Percentiles rank a stretch among this genome's conserved stretches.
Conservation (phyloP, 2,113 vertebrate genomes). For the Morphnarchus princeps region DNA sequence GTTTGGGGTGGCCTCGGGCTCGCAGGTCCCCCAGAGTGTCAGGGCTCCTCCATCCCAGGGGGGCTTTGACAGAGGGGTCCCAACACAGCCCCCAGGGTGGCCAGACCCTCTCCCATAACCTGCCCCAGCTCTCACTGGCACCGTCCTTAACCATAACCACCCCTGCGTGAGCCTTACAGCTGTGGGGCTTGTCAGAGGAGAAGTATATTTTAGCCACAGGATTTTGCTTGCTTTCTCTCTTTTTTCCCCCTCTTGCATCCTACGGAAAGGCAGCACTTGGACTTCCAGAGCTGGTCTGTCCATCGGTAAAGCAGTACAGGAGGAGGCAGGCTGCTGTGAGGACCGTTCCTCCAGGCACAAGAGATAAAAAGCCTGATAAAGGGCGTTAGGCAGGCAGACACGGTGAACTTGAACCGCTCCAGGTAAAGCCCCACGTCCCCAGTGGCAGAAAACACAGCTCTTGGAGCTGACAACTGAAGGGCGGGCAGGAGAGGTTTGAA, state of each 20-base stretch:
- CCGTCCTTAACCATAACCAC: not conserved
- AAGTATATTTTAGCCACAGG: not conserved
- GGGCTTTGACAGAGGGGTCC: not conserved
- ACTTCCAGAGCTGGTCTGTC: no score
- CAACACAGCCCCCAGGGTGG: fast-evolving
- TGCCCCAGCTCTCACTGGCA: not conserved
- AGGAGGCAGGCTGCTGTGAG: not conserved
- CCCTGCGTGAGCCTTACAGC: not conserved
- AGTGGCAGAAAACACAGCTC: not conserved
- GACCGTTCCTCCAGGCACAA: not conserved
- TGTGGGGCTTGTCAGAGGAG: not conserved
- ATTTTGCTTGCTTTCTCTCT: not conserved
- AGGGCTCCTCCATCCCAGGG: not conserved
- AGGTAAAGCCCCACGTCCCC: not conserved
- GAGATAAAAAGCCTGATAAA: not conserved
- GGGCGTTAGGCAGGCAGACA: not conserved
- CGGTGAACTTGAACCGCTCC: not conserved
- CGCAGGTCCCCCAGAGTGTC: fast-evolving
- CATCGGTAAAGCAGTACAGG: no score
- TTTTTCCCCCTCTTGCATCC: not conserved
- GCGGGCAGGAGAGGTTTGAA: not conserved
- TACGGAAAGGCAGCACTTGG: not conserved
- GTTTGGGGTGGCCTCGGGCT: fast-evolving
- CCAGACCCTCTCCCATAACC: not conserved
- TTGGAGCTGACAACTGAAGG: not conserved